Conservation (phyloP, 2,113 vertebrate genomes). For the Austrofundulus limnaeus region DNA sequence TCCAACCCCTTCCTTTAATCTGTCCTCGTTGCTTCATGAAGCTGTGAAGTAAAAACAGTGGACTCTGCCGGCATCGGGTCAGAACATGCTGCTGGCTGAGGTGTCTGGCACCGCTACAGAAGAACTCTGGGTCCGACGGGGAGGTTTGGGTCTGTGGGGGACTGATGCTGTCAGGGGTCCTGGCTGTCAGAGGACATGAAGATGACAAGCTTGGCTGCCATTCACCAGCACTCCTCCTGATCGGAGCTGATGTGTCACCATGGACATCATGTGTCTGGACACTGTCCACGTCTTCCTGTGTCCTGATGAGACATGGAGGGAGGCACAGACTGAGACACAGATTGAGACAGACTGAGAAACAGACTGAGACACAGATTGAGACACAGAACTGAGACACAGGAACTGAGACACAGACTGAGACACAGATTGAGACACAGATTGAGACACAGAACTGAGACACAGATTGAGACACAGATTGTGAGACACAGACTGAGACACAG, state of each 20-base stretch:
- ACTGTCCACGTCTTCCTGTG: slow-evolving; percentile 48
- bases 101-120: background rate
- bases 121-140: background rate
- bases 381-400: too few species aligned
- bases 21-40: too few species aligned
- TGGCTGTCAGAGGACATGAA: slow-evolving; percentile 71
- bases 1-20: too few species aligned
- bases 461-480: too few species aligned
- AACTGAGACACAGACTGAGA: too few species aligned
- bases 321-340: too few species aligned
- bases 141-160: background rate
- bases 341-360: too few species aligned
- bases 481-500: too few species aligned
- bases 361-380: too few species aligned
- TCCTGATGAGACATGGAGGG: too few species aligned
- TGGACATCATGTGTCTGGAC: slow-evolving; percentile 65
- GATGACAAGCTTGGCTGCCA: slow-evolving; percentile 75
- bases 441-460: too few species aligned
- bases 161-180: slow-evolving; percentile 25
- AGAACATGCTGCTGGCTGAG: background rate
- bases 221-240: slow-evolving; percentile 69
- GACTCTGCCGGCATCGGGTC: slow-evolving; percentile 5
- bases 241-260: slow-evolving; percentile 72
- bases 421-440: too few species aligned
- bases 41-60: background rate